Percentiles rank a stretch among this genome's conserved stretches.
Conservation (phyloP, 2,888 invertebrate genomes). For the Mesorhabditis belari region DNA sequence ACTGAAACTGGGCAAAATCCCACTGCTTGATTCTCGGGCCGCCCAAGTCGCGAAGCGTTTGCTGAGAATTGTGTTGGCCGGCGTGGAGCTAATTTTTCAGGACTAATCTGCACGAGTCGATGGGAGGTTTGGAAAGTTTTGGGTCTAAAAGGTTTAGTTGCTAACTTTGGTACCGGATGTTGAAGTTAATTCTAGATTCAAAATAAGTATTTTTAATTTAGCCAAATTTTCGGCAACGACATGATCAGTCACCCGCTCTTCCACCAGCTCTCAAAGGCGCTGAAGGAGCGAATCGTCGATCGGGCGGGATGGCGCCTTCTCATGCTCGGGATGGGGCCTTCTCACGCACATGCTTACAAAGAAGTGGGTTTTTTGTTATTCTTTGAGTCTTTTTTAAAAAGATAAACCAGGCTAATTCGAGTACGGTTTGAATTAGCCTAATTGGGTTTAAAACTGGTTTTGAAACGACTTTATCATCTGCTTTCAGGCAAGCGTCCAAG, state of each 20-base stretch:
- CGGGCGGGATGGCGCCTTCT: slow-evolving; percentile 24
- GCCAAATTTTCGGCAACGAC: slow-evolving; percentile 1
- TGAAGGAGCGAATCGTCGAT: slow-evolving; percentile 15
- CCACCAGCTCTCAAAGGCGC: not conserved
- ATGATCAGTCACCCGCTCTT: not conserved
- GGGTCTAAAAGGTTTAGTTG: too few relatives aligned
- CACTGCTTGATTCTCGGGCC: slow-evolving; percentile 19
- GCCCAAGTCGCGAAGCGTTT: slow-evolving; percentile 16
- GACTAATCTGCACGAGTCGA: slow-evolving; percentile 24
- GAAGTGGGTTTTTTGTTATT: too few relatives aligned
- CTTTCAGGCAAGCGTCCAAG: too few relatives aligned
- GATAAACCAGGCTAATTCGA: too few relatives aligned
- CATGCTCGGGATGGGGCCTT: slow-evolving; percentile 28
- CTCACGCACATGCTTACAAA: not conserved
- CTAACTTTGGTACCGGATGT: too few relatives aligned
- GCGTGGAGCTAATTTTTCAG: slow-evolving; percentile 19
- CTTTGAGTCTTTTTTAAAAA: too few relatives aligned
- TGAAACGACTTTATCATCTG: too few relatives aligned
- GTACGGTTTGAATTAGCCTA: too few relatives aligned
- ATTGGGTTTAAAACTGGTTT: too few relatives aligned
- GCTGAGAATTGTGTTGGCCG: slow-evolving; percentile 19
- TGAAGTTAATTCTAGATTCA: not conserved
- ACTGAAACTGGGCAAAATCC: not conserved
- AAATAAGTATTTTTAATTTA: not conserved
- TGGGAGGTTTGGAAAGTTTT: slow-evolving; percentile 9